Conservation (phyloP, 2,113 vertebrate species). For the Dolichotis patagonum region DNA sequence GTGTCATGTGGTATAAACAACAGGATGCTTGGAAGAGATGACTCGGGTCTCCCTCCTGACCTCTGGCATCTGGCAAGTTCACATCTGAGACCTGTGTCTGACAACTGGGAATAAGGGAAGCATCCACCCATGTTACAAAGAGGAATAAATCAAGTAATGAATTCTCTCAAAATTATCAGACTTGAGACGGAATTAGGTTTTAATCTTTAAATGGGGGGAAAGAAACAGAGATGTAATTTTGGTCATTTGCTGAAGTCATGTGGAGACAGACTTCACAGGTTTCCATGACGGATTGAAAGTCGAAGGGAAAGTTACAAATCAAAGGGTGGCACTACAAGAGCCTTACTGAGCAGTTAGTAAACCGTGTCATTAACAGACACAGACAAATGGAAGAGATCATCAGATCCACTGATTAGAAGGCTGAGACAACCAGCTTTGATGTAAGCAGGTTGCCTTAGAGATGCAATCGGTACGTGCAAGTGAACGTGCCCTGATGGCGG, state of each 20-base stretch:
- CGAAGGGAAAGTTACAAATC: neutral
- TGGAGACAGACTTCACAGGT: neutral
- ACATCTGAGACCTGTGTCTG: neutral
- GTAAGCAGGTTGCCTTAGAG: neutral
- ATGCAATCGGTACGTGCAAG: accelerated
- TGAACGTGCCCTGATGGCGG: no score
- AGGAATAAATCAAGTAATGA: neutral
- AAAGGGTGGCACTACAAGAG: neutral
- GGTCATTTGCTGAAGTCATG: neutral
- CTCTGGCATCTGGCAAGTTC: neutral
- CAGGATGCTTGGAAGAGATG: neutral
- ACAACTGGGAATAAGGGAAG: neutral
- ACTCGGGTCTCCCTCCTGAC: neutral
- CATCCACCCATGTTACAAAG: neutral
- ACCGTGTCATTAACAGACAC: neutral
- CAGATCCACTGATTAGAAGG: no score
- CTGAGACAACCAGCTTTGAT: neutral
- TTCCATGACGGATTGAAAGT: neutral
- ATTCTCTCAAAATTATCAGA: neutral
- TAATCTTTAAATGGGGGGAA: neutral
- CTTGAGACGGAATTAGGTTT: neutral
- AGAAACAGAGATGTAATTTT: neutral
- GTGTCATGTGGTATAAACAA: neutral
- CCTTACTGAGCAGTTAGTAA: neutral
- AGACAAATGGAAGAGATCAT: neutral